Conservation (phyloP, 2,888 invertebrate species). For the Caenorhabditis plicata region DNA sequence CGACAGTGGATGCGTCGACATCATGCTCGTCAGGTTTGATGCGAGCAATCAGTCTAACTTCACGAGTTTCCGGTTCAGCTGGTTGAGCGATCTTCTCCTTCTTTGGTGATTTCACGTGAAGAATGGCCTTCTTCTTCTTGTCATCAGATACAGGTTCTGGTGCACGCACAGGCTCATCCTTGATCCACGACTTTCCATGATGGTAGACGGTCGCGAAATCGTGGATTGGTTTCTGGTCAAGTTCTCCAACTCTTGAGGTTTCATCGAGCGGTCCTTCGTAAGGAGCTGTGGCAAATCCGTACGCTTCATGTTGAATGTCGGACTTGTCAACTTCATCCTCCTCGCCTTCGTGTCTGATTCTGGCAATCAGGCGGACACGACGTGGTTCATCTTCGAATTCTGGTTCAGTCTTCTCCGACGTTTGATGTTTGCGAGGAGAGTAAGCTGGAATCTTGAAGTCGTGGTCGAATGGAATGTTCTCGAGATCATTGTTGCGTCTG, state of each 20-base stretch:
- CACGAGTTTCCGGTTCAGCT: slow-evolving; percentile 16
- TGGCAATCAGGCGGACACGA: slow-evolving; percentile 11
- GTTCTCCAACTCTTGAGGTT: slow-evolving; percentile 3
- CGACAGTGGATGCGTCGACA: background rate
- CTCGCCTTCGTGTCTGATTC: slow-evolving; percentile 25
- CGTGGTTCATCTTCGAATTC: slow-evolving; percentile 4
- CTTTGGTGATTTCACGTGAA: slow-evolving; percentile 19
- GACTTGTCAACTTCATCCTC: slow-evolving; percentile 24
- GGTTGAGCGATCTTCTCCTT: slow-evolving; percentile 13
- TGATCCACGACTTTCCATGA: slow-evolving; percentile 20
- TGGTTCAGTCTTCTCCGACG: background rate
- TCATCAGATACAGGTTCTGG: too few species aligned
- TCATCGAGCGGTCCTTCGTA: slow-evolving; percentile 25
- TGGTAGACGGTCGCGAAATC: slow-evolving; percentile 24
- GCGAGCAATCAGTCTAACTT: slow-evolving; percentile 24
- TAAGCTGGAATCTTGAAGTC: slow-evolving; percentile 6
- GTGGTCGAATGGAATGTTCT: slow-evolving; percentile 14
- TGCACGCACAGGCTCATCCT: slow-evolving; percentile 4
- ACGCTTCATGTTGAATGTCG: slow-evolving; percentile 4
- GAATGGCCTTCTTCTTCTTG: too few species aligned
- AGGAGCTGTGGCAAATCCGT: slow-evolving; percentile 3
- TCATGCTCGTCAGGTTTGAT: slow-evolving; percentile 10
- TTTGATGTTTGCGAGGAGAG: slow-evolving; percentile 3
- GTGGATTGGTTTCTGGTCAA: slow-evolving; percentile 9
- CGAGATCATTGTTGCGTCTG: slow-evolving; percentile 11